Evolutionary conservation across 2,113 vertebrate species (phyloP).

Genomic region (Ariopsis seemanni): DNA sequence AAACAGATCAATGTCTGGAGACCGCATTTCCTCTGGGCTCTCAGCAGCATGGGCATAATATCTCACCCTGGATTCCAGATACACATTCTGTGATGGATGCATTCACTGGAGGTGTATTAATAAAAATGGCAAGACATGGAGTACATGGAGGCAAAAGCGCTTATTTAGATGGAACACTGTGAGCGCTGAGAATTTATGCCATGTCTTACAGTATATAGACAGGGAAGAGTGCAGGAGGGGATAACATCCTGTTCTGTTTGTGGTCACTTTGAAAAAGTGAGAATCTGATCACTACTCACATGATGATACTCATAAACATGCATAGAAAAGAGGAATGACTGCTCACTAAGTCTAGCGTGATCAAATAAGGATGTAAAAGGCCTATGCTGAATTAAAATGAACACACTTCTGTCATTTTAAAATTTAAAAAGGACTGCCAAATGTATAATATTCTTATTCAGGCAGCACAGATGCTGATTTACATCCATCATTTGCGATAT

Average conservation of each 20-base stretch:
- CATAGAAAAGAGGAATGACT: background rate
- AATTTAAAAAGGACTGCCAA: background rate
- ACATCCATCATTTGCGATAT: background rate
- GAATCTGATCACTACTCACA: background rate
- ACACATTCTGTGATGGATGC: constrained; percentile 35
- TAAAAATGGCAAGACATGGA: constrained; percentile 51
- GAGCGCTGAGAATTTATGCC: background rate
- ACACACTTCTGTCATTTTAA: background rate
- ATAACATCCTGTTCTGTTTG: background rate
- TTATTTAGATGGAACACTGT: constrained; percentile 30
- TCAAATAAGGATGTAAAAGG: background rate
- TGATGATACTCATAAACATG: background rate
- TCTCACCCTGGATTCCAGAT: constrained; percentile 33
- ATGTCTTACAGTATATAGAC: background rate
- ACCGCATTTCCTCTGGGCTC: constrained; percentile 36
- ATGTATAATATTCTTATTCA: background rate
- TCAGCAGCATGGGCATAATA: constrained; percentile 39
- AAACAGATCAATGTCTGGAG: constrained; percentile 59
- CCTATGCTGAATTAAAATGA: background rate
- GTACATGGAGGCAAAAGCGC: constrained; percentile 21
- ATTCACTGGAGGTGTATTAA: constrained; percentile 43
- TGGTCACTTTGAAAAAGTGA: background rate
- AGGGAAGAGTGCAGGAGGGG: background rate
- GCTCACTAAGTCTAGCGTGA: background rate
- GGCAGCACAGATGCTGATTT: background rate